These are phyloP conservation scores for Hippopotamyrus pictus DNA, from an alignment of 2,797 vertebrate genomes.

Conservation along the genomic window DNA sequence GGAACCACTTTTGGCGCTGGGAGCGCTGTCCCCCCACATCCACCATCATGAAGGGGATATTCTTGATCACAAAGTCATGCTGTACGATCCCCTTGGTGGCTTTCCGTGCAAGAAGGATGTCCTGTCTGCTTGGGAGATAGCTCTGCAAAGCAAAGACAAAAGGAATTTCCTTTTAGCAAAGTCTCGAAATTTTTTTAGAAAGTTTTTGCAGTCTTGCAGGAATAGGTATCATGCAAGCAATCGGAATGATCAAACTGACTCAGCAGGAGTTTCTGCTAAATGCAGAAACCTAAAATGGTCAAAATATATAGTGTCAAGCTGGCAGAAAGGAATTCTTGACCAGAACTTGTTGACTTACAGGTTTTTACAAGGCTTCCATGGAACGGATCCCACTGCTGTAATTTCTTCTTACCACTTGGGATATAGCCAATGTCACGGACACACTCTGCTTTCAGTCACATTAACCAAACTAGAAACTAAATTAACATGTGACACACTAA, in stretches of 20 bases:
- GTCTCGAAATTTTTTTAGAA: neutral
- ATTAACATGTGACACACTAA: neutral
- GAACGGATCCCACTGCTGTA: neutral
- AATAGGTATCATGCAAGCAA: neutral
- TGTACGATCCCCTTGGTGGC: slow-evolving; percentile 95
- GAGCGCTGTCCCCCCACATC: slow-evolving; percentile 93
- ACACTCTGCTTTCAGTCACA: neutral
- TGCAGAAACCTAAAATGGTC: neutral
- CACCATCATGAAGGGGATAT: slow-evolving; percentile 97
- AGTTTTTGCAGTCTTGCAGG: neutral
- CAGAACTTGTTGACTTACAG: neutral
- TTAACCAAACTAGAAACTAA: neutral
- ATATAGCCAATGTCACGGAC: neutral
- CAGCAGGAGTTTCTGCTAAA: neutral
- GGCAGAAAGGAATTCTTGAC: neutral
- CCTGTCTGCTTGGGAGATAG: slow-evolving; percentile 86
- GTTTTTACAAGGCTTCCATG: neutral
- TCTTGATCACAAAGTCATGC: slow-evolving; percentile 93
- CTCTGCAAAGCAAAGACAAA: slow-evolving; percentile 56
- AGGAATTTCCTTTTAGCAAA: neutral
- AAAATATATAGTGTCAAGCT: neutral
- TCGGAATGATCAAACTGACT: neutral
- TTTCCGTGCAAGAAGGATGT: slow-evolving; percentile 88
- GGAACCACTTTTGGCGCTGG: slow-evolving; percentile 97
- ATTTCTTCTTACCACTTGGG: neutral